Evolutionary conservation across 2,888 invertebrate species (phyloP).

Genomic region (Latrodectus hesperus): DNA sequence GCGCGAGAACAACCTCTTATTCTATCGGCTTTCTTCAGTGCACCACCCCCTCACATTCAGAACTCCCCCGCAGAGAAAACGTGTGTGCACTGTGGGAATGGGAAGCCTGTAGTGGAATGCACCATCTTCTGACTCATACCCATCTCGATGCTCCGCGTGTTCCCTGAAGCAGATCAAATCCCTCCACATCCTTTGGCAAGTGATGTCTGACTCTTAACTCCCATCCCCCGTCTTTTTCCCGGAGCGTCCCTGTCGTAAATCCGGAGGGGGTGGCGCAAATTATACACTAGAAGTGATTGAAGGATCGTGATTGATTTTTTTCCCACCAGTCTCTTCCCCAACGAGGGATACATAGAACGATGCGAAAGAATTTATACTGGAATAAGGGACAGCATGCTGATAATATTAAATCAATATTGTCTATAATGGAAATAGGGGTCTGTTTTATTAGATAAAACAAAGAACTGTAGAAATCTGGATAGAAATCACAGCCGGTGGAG

Average conservation of each 20-base stretch:
- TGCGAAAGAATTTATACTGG: too few relatives aligned
- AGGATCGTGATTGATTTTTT: constrained; percentile 58
- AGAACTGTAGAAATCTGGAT: too few relatives aligned
- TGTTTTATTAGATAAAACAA: too few relatives aligned
- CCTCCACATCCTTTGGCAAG: constrained; percentile 42
- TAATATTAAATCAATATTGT: too few relatives aligned
- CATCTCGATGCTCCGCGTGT: constrained; percentile 11
- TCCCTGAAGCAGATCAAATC: constrained; percentile 53
- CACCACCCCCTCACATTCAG: neutral
- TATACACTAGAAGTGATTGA: constrained; percentile 55
- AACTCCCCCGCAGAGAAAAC: neutral
- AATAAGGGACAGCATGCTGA: too few relatives aligned
- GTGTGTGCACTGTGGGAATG: constrained; percentile 24
- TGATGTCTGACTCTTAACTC: constrained; percentile 5
- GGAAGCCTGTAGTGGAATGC: constrained; percentile 43
- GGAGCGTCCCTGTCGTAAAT: constrained; percentile 11
- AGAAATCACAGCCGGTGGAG: too few relatives aligned
- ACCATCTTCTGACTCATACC: constrained; percentile 45
- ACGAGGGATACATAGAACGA: too few relatives aligned
- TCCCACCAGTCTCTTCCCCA: too few relatives aligned
- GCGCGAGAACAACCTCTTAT: neutral
- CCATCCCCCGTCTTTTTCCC: constrained; percentile 6
- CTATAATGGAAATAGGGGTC: too few relatives aligned
- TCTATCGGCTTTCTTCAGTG: neutral
- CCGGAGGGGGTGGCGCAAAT: constrained; percentile 26